Evolutionary conservation across 1,140 invertebrate species (phyloP).

Genomic region (Anoplophora glabripennis): DNA sequence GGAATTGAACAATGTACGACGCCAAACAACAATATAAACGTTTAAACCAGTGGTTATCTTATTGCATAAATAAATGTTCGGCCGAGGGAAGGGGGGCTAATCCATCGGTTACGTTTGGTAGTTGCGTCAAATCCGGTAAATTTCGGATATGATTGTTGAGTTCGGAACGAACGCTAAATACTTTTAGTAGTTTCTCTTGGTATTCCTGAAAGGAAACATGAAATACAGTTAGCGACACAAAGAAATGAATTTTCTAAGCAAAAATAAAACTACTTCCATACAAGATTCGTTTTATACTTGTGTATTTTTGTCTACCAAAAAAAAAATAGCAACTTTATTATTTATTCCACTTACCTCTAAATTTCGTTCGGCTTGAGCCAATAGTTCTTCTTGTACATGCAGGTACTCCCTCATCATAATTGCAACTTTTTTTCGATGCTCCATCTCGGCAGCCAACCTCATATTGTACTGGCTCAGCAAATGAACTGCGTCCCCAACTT

Average conservation of each 20-base stretch:
- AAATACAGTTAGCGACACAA: no score
- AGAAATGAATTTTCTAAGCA: no score
- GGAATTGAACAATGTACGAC: no score
- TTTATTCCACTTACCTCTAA: slow-evolving; percentile 65
- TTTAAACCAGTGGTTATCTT: slow-evolving; percentile 3
- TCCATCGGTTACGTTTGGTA: slow-evolving; percentile 87
- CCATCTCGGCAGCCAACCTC: slow-evolving; percentile 81
- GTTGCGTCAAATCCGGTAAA: slow-evolving; percentile 84
- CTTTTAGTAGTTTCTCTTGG: slow-evolving; percentile 80
- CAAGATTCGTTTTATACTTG: no score
- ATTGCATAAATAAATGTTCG: slow-evolving; percentile 77
- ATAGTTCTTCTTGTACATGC: slow-evolving; percentile 76
- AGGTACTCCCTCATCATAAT: slow-evolving; percentile 86
- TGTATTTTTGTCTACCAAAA: no score
- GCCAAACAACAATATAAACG: no score
- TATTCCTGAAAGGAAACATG: slow-evolving; percentile 68
- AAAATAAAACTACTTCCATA: no score
- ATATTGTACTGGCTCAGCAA: slow-evolving; percentile 87
- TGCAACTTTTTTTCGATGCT: slow-evolving; percentile 78
- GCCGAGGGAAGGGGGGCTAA: slow-evolving; percentile 89
- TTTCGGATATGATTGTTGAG: slow-evolving; percentile 89
- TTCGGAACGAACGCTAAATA: slow-evolving; percentile 79
- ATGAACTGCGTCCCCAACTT: slow-evolving; percentile 83
- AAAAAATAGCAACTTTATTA: no score
- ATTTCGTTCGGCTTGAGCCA: slow-evolving; percentile 79